Conservation (phyloP, 2,797 vertebrate species). For the Schizopygopsis pylzovi region DNA sequence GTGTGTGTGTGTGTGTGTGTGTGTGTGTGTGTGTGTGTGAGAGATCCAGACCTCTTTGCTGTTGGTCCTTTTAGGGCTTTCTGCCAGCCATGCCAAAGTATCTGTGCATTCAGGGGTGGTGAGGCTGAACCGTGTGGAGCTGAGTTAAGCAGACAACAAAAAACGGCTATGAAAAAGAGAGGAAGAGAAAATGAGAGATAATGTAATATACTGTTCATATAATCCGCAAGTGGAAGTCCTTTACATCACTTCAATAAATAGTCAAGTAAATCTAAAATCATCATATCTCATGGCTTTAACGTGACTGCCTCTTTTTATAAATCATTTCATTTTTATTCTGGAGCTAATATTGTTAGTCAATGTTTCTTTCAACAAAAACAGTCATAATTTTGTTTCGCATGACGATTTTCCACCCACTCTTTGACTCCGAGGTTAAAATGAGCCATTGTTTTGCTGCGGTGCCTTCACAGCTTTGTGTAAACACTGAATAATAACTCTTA, state of each 20-base stretch:
- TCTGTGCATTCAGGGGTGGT: conserved; percentile 47
- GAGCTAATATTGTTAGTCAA: background rate
- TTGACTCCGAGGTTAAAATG: conserved; percentile 3
- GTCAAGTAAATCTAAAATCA: background rate
- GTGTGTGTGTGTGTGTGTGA: background rate
- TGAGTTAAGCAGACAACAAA: conserved; percentile 23
- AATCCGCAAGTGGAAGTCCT: background rate
- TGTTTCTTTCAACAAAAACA: conserved; percentile 13
- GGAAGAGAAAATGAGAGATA: background rate
- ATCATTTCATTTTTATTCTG: background rate
- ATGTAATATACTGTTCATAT: background rate
- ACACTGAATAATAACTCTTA: background rate
- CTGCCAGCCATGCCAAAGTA: conserved; percentile 23
- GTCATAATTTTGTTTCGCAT: background rate
- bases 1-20: background rate
- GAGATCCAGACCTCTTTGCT: conserved; percentile 32
- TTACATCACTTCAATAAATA: conserved; percentile 9
- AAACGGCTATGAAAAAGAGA: background rate
- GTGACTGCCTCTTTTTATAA: background rate
- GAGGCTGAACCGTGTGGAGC: conserved; percentile 30
- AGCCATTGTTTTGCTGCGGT: background rate
- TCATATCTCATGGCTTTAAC: background rate
- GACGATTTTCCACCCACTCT: conserved; percentile 12
- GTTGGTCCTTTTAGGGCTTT: conserved; percentile 32
- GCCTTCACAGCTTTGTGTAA: background rate